Percentiles rank a stretch among this genome's conserved stretches.
Conservation (phyloP, 1,140 invertebrate genomes). For the Grapholita molesta region DNA sequence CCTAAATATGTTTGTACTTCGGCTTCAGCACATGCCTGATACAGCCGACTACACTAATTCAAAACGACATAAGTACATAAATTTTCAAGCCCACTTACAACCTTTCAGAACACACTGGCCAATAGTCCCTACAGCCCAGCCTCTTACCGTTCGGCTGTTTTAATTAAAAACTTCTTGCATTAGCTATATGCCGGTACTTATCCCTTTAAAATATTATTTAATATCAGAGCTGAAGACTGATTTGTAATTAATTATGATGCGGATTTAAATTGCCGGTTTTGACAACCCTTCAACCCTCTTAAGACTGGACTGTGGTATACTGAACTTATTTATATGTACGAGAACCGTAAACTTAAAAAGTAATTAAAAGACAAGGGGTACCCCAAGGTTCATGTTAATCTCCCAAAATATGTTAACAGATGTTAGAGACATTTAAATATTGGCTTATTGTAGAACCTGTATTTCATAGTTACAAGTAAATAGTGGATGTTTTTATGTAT, state of each 20-base stretch:
- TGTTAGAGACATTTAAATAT: background rate
- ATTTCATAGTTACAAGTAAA: too few species aligned
- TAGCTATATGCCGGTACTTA: constrained; percentile 66
- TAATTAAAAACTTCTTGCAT: constrained; percentile 78
- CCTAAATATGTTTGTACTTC: constrained; percentile 76
- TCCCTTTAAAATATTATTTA: constrained; percentile 68
- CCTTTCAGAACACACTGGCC: background rate
- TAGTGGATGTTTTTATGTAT: too few species aligned
- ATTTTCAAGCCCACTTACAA: background rate
- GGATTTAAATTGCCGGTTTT: background rate
- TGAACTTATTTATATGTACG: background rate
- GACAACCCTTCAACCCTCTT: background rate
- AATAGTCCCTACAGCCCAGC: constrained; percentile 60
- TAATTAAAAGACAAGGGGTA: background rate
- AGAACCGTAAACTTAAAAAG: background rate
- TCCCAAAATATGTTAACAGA: background rate
- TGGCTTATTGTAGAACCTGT: background rate
- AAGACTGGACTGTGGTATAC: background rate
- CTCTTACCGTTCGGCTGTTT: constrained; percentile 73
- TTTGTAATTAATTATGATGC: constrained; percentile 18
- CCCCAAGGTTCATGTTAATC: background rate
- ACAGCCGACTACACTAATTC: constrained; percentile 22
- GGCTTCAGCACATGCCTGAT: constrained; percentile 70
- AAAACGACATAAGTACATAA: background rate
- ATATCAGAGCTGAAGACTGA: constrained; percentile 41